These are phyloP conservation scores for Stercorarius parasiticus DNA, from an alignment of 2,113 vertebrate genomes.

Conservation along the genomic window DNA sequence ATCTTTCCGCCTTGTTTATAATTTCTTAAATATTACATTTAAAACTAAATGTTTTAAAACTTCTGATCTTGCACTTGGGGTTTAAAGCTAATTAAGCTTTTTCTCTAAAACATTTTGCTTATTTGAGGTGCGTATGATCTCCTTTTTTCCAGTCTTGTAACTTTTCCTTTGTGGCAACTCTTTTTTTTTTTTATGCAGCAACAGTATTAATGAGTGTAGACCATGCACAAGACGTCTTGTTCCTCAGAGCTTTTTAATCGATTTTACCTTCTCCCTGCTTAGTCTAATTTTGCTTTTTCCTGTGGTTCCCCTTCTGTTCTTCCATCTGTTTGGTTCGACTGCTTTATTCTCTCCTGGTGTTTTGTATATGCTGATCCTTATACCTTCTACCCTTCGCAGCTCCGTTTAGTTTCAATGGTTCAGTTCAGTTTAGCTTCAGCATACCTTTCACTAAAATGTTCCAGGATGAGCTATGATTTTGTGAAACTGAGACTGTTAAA, in stretches of 20 bases:
- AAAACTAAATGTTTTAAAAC: not conserved
- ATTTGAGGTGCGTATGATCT: not conserved
- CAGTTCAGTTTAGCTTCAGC: not conserved
- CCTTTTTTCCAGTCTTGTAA: not conserved
- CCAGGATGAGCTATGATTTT: not conserved
- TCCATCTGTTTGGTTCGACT: conserved; percentile 38
- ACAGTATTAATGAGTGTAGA: not conserved
- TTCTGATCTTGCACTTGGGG: not conserved
- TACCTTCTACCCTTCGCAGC: not conserved
- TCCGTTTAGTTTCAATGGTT: not conserved
- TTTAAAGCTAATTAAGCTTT: not conserved
- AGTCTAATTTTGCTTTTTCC: conserved; percentile 43
- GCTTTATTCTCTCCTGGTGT: conserved; percentile 19
- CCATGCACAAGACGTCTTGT: not conserved
- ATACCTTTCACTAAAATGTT: not conserved
- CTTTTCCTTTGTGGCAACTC: not conserved
- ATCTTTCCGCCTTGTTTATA: not conserved
- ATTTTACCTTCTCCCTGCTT: conserved; percentile 32
- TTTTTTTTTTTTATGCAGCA: not conserved
- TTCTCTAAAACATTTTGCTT: not conserved
- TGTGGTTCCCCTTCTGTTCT: conserved; percentile 48
- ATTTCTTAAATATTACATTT: not conserved
- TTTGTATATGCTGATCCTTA: not conserved
- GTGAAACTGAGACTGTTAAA: not conserved
- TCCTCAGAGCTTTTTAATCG: conserved; percentile 17